Evolutionary conservation across 2,113 vertebrate genomes (phyloP), one percentile per base, ranked within the genome.

Genomic region (Psilopsiagon aurifrons): DNA sequence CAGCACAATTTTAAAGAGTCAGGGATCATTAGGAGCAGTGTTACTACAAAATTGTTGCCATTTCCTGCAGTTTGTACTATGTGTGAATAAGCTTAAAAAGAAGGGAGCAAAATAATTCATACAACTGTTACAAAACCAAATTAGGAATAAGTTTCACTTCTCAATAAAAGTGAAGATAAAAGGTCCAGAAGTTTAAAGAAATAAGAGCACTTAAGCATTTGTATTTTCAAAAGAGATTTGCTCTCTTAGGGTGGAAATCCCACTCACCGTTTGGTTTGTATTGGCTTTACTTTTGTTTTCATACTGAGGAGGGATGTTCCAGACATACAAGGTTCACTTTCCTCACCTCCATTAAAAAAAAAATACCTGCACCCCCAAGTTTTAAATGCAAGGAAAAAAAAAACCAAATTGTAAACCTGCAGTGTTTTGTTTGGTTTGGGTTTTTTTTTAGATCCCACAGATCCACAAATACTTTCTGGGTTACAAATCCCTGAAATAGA

Each of bases 281-380:
- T 85, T 91, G 78, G 37, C 71, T 90, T 55, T 62, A 35, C 9
- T 90, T 90, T 88, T 83, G 51, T 86, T 94, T 89, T 77, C 78
- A 51, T 49, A 66, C 46, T 35, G 54, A 91, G 43, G n/a, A 67
- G 13, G 10, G 47, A 59, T 75, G 17, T 63, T 77, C 23, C 63
- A 85, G 62, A 74, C 13, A 46, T 28, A 27, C 13, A 54, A 74
- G 35, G 9, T 93, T 77, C 67, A 16, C 31, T 93, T 86, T 74
- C 23, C 41, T 86, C 41, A 57, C 9, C 20, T 74, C 31, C 39
- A 46, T 41, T 3, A 22, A 76, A 70, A 69, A 13, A 76, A 70
- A 69, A 13, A 49, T 69, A 39, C 3, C 13, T 7, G 49, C 4
- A 35, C 13, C 10, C 28, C 17, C 6, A 43, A 29, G 52, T 63